phyloP scores from a whole-genome alignment of 2,797 vertebrate genomes.

The Podarcis siculus region DNA sequence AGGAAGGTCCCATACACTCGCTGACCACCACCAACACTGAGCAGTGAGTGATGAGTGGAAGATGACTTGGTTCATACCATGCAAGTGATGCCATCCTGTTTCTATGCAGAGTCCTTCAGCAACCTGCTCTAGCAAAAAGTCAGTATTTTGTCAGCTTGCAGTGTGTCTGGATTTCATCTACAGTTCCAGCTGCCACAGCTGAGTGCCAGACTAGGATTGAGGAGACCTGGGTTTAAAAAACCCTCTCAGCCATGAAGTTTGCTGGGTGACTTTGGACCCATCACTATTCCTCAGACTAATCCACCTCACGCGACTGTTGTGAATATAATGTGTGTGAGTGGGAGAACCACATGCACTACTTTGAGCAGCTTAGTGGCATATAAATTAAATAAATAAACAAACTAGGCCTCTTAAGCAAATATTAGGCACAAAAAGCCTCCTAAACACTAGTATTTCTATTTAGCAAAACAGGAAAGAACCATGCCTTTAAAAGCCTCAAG shows the following conservation, averaged over 20 bases:
- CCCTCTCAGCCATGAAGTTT: neutral
- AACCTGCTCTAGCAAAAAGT: neutral
- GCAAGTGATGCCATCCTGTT: neutral
- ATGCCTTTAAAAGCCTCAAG: neutral
- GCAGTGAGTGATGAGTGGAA: neutral
- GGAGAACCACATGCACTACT: neutral
- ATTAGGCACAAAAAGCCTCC: neutral
- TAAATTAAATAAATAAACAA: neutral
- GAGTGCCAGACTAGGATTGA: neutral
- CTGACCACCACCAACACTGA: neutral
- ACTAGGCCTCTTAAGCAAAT: neutral
- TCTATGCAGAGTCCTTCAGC: neutral
- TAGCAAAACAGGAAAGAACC: neutral
- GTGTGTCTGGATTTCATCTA: neutral
- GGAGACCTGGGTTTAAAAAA: neutral
- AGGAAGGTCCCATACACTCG: neutral
- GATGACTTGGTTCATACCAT: neutral
- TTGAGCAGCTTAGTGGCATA: neutral
- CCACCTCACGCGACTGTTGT: neutral
- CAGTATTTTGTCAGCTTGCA: neutral
- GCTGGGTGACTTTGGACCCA: neutral
- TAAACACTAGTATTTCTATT: neutral
- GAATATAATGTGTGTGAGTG: neutral
- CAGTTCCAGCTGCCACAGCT: neutral
- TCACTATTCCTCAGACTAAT: neutral